These are phyloP conservation scores for Ooceraea biroi DNA, from an alignment of 1,140 invertebrate species.

Conservation along the genomic window DNA sequence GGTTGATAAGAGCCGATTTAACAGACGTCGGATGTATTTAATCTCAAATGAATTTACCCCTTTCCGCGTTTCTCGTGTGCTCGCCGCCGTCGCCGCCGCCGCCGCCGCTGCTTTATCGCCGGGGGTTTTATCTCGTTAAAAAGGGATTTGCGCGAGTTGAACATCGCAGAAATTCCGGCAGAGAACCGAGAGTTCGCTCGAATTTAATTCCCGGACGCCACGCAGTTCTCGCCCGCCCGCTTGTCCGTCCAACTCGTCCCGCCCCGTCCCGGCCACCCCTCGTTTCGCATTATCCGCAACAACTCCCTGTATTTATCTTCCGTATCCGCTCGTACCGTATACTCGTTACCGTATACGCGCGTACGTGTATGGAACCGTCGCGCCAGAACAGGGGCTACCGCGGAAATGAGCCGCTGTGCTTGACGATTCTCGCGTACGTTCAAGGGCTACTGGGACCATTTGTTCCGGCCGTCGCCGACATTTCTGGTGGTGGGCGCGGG, in stretches of 20 bases:
- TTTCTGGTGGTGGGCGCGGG: slow-evolving; percentile 25
- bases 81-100: not conserved
- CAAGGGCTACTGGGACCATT: slow-evolving; percentile 32
- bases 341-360: slow-evolving; percentile 26
- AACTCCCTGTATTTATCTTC: slow-evolving; percentile 74
- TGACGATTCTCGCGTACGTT: slow-evolving; percentile 46
- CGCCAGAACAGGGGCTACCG: slow-evolving; percentile 35
- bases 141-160: slow-evolving; percentile 68
- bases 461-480: slow-evolving; percentile 34
- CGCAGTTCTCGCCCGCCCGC: not conserved
- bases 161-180: slow-evolving; percentile 65
- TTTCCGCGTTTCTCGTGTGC: slow-evolving; percentile 43
- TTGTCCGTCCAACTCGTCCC: not conserved
- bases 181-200: slow-evolving; percentile 67
- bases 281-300: slow-evolving; percentile 66
- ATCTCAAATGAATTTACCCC: slow-evolving; percentile 67
- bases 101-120: slow-evolving; percentile 23
- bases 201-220: slow-evolving; percentile 69
- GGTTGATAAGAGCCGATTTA: slow-evolving; percentile 56
- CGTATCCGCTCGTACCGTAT: slow-evolving; percentile 53
- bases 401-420: slow-evolving; percentile 54
- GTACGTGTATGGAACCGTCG: slow-evolving; percentile 14
- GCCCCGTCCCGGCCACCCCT: not conserved
- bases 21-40: slow-evolving; percentile 59
- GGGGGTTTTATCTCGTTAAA: slow-evolving; percentile 72